These are phyloP conservation scores for Sminthopsis crassicaudata DNA, from an alignment of 2,113 vertebrate species.

Conservation along the genomic window DNA sequence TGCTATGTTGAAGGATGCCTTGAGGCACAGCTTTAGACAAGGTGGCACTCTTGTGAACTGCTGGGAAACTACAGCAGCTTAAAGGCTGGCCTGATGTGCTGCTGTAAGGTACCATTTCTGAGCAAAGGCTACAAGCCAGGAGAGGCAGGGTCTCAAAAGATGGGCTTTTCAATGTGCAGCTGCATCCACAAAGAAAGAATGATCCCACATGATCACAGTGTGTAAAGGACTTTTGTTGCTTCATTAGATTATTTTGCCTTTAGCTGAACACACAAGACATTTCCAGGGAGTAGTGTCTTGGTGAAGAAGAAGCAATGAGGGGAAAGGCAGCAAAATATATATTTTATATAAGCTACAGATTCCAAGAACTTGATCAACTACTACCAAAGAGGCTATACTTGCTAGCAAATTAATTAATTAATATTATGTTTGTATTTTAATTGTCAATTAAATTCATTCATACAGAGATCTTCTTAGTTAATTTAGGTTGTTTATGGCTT, in stretches of 20 bases:
- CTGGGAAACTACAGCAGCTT: background rate
- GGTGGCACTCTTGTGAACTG: slow-evolving; percentile 3
- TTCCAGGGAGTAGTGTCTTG: background rate
- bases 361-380: slow-evolving; percentile 48
- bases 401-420: slow-evolving; percentile 42
- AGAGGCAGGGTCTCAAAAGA: slow-evolving; percentile 39
- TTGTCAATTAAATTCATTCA: slow-evolving; percentile 29
- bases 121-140: background rate
- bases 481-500: slow-evolving; percentile 4
- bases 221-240: slow-evolving; percentile 43
- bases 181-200: slow-evolving; percentile 32
- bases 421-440: slow-evolving; percentile 50
- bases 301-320: background rate
- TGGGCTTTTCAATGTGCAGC: slow-evolving; percentile 35
- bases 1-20: background rate
- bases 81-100: slow-evolving; percentile 10
- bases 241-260: slow-evolving; percentile 36
- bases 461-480: slow-evolving; percentile 47
- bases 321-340: background rate
- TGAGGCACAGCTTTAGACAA: background rate
- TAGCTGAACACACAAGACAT: slow-evolving; percentile 27
- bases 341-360: background rate
- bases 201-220: slow-evolving; percentile 26
- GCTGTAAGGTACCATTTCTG: slow-evolving; percentile 16
- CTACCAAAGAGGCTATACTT: slow-evolving; percentile 26